Percentiles rank a stretch among this genome's conserved stretches.
Conservation (phyloP, 53 echinoderm and acorn worm genomes). For the Echinarachnius parma region DNA sequence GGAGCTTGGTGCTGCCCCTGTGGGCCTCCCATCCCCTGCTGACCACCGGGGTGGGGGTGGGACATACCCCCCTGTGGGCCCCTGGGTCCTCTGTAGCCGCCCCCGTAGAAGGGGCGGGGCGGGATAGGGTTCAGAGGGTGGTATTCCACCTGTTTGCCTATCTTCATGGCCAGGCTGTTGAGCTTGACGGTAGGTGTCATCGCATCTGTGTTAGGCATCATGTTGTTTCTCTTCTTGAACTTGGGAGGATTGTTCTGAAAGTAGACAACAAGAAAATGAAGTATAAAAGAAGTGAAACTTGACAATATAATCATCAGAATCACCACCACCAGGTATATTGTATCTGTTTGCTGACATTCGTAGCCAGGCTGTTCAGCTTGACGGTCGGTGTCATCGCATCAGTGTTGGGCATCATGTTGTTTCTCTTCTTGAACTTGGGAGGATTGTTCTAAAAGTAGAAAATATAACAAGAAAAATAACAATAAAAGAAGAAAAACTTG, state of each 20-base stretch:
- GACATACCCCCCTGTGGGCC: constrained; percentile 8
- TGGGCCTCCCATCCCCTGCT: constrained; percentile 20
- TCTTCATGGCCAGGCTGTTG: constrained; percentile 93
- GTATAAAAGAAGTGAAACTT: too few relatives aligned
- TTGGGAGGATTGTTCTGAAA: constrained; percentile 26
- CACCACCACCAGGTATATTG: too few relatives aligned
- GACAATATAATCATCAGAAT: too few relatives aligned
- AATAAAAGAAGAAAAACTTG: too few relatives aligned
- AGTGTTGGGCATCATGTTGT: constrained; percentile 35
- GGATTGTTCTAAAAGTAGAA: too few relatives aligned
- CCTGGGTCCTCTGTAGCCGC: constrained; percentile 39
- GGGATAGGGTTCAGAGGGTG: constrained; percentile 58
- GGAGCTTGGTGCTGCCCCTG: constrained; percentile 9
- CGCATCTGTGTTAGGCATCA: constrained; percentile 59
- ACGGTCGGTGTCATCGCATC: constrained; percentile 94
- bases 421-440: constrained; percentile 25
- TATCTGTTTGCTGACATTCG: too few relatives aligned
- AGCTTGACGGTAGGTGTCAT: constrained; percentile 97
- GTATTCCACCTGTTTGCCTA: constrained; percentile 77
- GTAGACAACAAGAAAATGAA: too few relatives aligned
- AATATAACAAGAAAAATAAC: too few relatives aligned
- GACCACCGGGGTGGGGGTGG: constrained; percentile 21
- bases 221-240: constrained; percentile 10
- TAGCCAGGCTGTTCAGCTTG: constrained; percentile 93
- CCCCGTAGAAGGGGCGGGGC: constrained; percentile 37